Conservation (phyloP, 1,140 invertebrate genomes). For the Bombus huntii region DNA sequence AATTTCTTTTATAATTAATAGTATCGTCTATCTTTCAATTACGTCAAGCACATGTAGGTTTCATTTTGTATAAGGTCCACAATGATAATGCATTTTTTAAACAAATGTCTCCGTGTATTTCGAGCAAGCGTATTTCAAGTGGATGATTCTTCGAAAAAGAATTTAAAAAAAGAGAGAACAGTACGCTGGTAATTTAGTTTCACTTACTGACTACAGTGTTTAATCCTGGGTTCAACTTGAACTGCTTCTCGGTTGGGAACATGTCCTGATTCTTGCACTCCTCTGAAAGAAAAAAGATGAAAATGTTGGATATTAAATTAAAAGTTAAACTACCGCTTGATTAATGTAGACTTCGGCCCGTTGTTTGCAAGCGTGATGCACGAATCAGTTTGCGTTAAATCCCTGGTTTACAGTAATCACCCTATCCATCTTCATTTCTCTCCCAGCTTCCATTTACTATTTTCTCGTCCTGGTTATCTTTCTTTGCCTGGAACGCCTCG, state of each 20-base stretch:
- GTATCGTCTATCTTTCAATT: background rate
- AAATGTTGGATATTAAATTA: background rate
- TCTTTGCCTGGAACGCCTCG: background rate
- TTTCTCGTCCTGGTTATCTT: conserved; percentile 18
- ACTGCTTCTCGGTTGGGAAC: conserved; percentile 83
- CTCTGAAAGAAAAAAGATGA: conserved; percentile 78
- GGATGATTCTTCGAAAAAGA: background rate
- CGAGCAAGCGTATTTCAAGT: background rate
- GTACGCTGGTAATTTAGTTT: background rate
- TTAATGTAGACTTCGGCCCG: background rate
- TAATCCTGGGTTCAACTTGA: conserved; percentile 82
- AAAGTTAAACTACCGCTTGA: too few relatives aligned
- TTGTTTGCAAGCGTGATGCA: too few relatives aligned
- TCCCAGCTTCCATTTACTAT: conserved; percentile 6
- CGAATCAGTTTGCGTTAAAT: background rate
- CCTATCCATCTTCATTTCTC: conserved; percentile 21
- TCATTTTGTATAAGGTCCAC: background rate
- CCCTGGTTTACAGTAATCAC: background rate
- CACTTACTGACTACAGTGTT: conserved; percentile 85
- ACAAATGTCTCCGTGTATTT: background rate
- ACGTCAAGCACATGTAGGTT: background rate
- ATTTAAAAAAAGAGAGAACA: background rate
- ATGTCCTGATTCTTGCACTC: conserved; percentile 85
- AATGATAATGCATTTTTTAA: background rate
- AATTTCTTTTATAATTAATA: too few relatives aligned